Conservation (phyloP, 2,113 vertebrate species). For the Steatornis caripensis region DNA sequence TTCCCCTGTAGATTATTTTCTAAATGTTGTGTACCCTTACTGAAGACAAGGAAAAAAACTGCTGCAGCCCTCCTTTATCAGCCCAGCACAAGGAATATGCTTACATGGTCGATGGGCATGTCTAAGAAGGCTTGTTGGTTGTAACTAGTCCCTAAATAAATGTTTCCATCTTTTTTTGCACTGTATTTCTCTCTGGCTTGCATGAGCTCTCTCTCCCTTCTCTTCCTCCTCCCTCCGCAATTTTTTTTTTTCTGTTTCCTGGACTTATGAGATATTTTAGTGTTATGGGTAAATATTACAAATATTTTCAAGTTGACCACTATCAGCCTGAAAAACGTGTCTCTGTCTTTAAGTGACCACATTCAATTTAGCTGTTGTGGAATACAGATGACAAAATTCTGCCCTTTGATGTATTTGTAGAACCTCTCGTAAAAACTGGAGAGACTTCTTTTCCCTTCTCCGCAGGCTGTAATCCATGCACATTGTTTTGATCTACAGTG, state of each 20-base stretch:
- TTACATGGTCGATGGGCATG: constrained; percentile 70
- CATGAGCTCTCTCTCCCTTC: neutral
- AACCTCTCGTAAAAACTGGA: neutral
- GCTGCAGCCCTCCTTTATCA: constrained; percentile 63
- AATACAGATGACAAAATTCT: neutral
- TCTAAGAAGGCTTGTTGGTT: constrained; percentile 69
- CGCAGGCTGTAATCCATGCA: neutral
- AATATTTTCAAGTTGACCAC: neutral
- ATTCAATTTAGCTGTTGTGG: neutral
- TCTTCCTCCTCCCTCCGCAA: neutral
- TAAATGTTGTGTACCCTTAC: constrained; percentile 51
- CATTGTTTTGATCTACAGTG: neutral
- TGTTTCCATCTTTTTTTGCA: constrained; percentile 45
- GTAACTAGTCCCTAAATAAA: constrained; percentile 64
- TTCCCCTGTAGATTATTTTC: constrained; percentile 63
- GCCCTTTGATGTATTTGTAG: neutral
- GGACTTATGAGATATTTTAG: neutral
- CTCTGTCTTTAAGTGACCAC: neutral
- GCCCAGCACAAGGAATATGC: constrained; percentile 67
- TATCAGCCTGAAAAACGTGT: neutral
- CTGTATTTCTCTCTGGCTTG: constrained; percentile 4
- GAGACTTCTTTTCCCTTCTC: neutral
- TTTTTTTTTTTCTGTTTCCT: neutral
- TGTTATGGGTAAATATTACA: neutral
- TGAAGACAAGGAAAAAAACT: constrained; percentile 41